Conservation (phyloP, 35 echinoderm and acorn worm genomes). For the Amphiura filiformis region DNA sequence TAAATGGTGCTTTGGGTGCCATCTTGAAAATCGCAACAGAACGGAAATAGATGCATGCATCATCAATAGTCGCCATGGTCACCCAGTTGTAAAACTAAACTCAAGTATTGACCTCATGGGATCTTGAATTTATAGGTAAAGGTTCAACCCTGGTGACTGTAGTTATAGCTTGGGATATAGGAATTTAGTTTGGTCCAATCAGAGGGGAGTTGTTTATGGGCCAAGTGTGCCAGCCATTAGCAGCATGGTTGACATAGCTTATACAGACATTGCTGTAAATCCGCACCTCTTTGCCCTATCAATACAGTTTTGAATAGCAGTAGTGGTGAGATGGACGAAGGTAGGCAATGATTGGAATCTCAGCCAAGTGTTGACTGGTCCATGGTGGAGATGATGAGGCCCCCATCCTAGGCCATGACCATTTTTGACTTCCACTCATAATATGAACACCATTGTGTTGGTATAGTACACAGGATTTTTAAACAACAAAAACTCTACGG, state of each 20-base stretch:
- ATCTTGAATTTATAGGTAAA: background rate
- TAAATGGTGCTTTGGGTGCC: too few species aligned
- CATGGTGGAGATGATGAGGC: background rate
- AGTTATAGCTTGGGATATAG: background rate
- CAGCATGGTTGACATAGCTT: background rate
- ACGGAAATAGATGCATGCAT: too few species aligned
- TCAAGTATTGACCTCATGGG: background rate
- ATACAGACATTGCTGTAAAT: background rate
- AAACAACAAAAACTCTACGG: background rate
- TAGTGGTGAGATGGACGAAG: background rate
- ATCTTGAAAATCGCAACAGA: too few species aligned
- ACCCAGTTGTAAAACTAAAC: too few species aligned
- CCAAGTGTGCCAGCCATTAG: background rate
- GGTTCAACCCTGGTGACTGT: background rate
- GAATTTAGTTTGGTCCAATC: background rate
- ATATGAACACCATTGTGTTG: background rate
- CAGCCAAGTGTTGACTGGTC: background rate
- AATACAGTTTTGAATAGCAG: background rate
- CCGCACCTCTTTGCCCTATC: background rate
- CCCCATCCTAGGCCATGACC: background rate
- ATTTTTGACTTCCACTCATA: background rate
- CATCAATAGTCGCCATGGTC: too few species aligned
- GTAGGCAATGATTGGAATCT: background rate
- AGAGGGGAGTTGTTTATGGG: background rate
- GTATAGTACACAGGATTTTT: background rate